Evolutionary conservation across 2,888 invertebrate genomes (phyloP), one percentile per base, ranked within the genome.

Genomic region (Drosophila glabriapex): DNA sequence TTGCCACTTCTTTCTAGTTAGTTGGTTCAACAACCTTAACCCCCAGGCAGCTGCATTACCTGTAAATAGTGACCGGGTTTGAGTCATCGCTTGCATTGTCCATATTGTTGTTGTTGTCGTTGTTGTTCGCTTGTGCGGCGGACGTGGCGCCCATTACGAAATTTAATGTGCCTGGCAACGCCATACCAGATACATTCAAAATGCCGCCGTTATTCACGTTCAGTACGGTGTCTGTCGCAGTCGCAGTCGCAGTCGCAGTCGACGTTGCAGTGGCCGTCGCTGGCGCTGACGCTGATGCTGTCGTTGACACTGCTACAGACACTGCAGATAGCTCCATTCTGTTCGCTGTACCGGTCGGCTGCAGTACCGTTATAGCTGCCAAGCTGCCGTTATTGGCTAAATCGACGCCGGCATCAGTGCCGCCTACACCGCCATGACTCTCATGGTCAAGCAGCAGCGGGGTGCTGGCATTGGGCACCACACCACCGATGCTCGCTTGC

Each of bases 81-180:
- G 97, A 97, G 94, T 97, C 97, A 93, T 97, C 97, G 95, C 97
- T 96, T 93, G 95, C 96, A 95, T 96, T 97, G 95, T 97, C 97
- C 92, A 95, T 95, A 91, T 95, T 95, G 91, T 95, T 95, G 94
- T 95, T 95, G 94, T 95, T 95, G 93, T 95, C 94, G 92, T 95
- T 95, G 92, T 77, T 73, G 69, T 68, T 83, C 69, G 82, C 74
- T 69, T 73, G 68, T 62, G 73, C 65, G 53, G 73, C 65, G 53
- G 49, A 35, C 55, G 82, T 71, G 53, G 80, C 80, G 70, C 82
- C 86, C 75, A 85, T 78, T 25, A 85, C 83, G 46, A 87, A 87
- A 65, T 83, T 85, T 22, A 90, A 61, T 52, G 78, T 73, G 29
- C 76, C 78, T 14, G 85, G 89, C 88, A 89, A 50, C 33, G 80